Evolutionary conservation across 2,888 invertebrate genomes (phyloP), one percentile per base, ranked within the genome.

Genomic region (Belgica antarctica): DNA sequence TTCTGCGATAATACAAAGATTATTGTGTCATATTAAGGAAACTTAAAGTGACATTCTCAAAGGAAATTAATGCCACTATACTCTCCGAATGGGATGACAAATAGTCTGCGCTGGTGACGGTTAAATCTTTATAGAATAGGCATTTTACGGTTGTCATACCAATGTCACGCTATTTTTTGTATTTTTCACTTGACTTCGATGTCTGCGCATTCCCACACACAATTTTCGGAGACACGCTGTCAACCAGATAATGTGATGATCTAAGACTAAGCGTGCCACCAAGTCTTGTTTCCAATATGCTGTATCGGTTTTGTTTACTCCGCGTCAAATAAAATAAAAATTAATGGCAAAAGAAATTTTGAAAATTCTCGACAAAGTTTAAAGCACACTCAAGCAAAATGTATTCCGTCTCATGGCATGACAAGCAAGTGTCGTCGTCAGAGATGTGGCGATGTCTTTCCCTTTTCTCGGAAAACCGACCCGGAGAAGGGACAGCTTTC

Each of bases 21-120:
- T 34, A 63, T 25, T 46, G 46, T 63, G 63, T 63, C 63, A 63
- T 63, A 63, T 63, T 41, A 63, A 63, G 46, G n/a, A 41, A 63
- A 28, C 46, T 63, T 63, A n/a, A 24, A 63, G 41, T 63, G 63
- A 63, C 63, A 63, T n/a, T 41, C 15, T 41, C 41, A 19, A 63
- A 15, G 46, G 19, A 28, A 63, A 63, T 25, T 63, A 46, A 63
- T 63, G 63, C 41, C 63, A 63, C 24, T 63, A 41, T 24, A 63
- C 46, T 31, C 41, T 41, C 36, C 36, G 46, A 46, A 36, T 46
- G 34, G 41, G 19, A 63, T 63, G 63, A 63, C 63, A 63, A 63
- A 63, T 63, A 63, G 63, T 63, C 46, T 63, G 36, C 41, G 24
- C 25, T 25, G 7, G 22, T 28, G n/a, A n/a, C n/a, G n/a, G n/a